A percentile compares a stretch with the other conserved stretches of the same genome.
Evolutionary conservation across 2,888 invertebrate genomes (phyloP).

Genomic region (Cabera pusaria): DNA sequence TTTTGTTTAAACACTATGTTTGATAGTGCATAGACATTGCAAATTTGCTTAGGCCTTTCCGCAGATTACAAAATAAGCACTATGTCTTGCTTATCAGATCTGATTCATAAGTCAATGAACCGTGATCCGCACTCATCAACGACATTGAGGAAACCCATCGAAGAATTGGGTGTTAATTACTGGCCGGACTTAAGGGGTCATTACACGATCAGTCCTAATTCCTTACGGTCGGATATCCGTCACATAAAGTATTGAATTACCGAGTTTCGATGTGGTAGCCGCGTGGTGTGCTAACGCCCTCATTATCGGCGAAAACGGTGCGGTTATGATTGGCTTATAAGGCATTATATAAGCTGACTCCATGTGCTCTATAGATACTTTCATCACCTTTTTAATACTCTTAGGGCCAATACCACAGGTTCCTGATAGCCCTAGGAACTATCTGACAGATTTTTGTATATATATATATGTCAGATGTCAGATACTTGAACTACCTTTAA

Average conservation of each 20-base stretch:
- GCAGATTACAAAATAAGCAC: no score
- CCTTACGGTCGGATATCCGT: slow-evolving; percentile 30
- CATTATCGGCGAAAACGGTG: neutral
- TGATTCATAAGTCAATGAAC: slow-evolving; percentile 9
- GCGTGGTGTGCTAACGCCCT: slow-evolving; percentile 8
- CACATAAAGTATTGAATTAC: slow-evolving; percentile 24
- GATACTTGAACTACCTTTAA: no score
- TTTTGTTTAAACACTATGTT: no score
- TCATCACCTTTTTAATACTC: no score
- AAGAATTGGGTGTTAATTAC: slow-evolving; percentile 36
- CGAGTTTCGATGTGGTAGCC: slow-evolving; percentile 5
- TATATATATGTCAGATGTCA: no score
- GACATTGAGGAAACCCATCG: slow-evolving; percentile 25
- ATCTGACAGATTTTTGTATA: no score
- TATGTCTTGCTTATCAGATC: slow-evolving; percentile 6
- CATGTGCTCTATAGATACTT: no score
- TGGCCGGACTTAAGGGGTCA: slow-evolving; percentile 33
- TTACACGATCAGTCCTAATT: slow-evolving; percentile 31
- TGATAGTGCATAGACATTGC: no score
- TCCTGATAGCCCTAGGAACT: no score
- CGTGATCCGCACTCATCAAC: slow-evolving; percentile 3
- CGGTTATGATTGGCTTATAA: slow-evolving; percentile 5
- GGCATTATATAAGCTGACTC: no score
- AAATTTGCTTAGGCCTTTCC: no score
- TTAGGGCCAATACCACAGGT: no score